Percentiles rank a stretch among this genome's conserved stretches.
These are phyloP conservation scores for Xiphophorus couchianus DNA, from an alignment of 2,113 vertebrate species.

Conservation along the genomic window DNA sequence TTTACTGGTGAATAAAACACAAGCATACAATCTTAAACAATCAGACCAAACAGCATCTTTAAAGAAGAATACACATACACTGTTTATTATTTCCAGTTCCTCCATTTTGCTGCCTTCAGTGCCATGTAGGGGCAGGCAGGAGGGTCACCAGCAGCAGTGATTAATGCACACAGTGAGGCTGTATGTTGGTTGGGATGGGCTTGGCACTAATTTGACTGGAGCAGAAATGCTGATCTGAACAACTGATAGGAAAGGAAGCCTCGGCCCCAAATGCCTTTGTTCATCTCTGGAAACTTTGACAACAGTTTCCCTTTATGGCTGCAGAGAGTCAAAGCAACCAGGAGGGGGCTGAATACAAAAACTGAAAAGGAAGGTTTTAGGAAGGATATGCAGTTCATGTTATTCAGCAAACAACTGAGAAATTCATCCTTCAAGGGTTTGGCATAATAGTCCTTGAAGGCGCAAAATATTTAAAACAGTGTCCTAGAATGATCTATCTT, in stretches of 20 bases:
- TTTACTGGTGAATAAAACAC: not conserved
- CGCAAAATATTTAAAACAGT: too few relatives aligned
- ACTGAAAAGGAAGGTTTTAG: not conserved
- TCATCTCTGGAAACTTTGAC: constrained; percentile 73
- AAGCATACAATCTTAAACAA: not conserved
- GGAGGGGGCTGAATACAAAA: not conserved
- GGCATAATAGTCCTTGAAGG: not conserved
- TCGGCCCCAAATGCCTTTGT: constrained; percentile 69
- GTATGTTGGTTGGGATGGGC: constrained; percentile 46
- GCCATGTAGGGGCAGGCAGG: constrained; percentile 55
- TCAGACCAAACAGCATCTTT: constrained; percentile 15
- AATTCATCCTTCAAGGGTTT: not conserved
- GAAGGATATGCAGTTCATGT: not conserved
- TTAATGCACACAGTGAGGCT: constrained; percentile 39
- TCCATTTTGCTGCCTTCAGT: constrained; percentile 1
- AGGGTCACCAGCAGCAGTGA: not conserved
- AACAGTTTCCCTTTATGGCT: constrained; percentile 46
- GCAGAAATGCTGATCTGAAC: constrained; percentile 45
- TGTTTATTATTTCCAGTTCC: constrained; percentile 36
- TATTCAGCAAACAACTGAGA: not conserved
- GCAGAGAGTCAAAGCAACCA: constrained; percentile 12
- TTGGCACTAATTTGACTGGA: constrained; percentile 48
- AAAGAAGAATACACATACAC: constrained; percentile 37
- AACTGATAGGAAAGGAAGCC: constrained; percentile 72
- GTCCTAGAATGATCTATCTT: too few relatives aligned